Base-by-base conservation (phyloP, 2,113 vertebrate genomes). In the Bungarus multicinctus region DNA sequence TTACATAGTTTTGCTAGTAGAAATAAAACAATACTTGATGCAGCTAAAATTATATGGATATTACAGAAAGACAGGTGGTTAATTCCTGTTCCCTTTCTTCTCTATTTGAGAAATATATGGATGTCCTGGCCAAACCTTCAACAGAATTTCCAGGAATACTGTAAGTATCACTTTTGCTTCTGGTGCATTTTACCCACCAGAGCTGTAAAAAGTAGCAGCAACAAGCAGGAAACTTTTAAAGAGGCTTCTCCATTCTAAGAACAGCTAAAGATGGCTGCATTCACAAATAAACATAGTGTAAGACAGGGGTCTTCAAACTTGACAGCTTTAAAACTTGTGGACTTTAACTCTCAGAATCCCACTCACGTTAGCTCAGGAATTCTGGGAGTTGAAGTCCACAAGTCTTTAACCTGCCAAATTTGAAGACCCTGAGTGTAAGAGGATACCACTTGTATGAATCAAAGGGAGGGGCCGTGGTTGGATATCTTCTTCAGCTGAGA, bases 121-220 rank as follows among this genome's bases (percentile, higher is more conserved):
- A 94, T 2, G 95, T 98, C 93, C 97, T 94, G 88, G 95, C 94
- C 91, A 98, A 97, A 93, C 39, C 97, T 92, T 98, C 97, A 50
- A 96, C 91, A 93, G 95, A 96, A 81, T 97, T 97, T 39, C 89
- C 45, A 34, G 97, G 98, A 96, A 96, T 96, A 54, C 39, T 97
- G 97, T 98, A 94, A 98, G 97, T 97, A 96, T n/a, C 53, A 0
- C 64, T 91, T 64, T 86, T 39, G 3, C 20, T 93, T 88, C n/a
- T 7, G 0, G 39, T 85, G 47, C 52, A 16, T 88, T 64, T 57
- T 87, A 25, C 11, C 25, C 52, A 30, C 53, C 22, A 22, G n/a
- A 74, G 5, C 89, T 69, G 3, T 34, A n/a, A 89, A 4, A 18
- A 16, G 89, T 2, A 54, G 47, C 23, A 27, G 34, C 47, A 52